A percentile compares a stretch with the other conserved stretches of the same genome.
These are phyloP conservation scores for Brachypteracias leptosomus DNA, from an alignment of 2,113 vertebrate species.

Conservation along the genomic window DNA sequence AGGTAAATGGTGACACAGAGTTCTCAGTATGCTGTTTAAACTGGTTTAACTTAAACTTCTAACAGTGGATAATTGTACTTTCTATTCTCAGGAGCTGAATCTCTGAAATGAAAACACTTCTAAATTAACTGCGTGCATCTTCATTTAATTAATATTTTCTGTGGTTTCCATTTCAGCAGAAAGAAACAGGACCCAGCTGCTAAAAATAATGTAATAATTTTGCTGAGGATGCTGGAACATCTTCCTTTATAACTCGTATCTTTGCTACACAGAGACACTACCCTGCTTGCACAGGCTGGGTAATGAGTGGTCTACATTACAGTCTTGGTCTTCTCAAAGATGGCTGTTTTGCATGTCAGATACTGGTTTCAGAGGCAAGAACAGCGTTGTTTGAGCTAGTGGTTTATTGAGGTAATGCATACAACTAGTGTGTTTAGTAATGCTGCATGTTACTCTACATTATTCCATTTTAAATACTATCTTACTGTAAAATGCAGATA, in stretches of 20 bases:
- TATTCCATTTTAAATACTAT: not conserved
- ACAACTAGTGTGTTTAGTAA: not conserved
- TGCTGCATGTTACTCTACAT: not conserved
- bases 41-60: not conserved
- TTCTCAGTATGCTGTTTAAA: not conserved
- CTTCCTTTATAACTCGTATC: not conserved
- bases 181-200: not conserved
- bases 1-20: not conserved
- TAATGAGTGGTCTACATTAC: not conserved
- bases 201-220: conserved; percentile 5
- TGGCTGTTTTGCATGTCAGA: not conserved
- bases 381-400: not conserved
- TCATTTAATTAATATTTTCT: conserved; percentile 1
- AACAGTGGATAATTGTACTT: not conserved
- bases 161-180: not conserved
- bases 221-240: not conserved
- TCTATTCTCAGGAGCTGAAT: not conserved
- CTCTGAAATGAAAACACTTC: not conserved
- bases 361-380: not conserved
- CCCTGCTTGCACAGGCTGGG: not conserved
- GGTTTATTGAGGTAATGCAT: not conserved
- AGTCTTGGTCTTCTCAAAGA: not conserved
- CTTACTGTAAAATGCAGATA: not conserved
- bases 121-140: not conserved
- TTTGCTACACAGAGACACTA: not conserved